These are phyloP conservation scores for Bombus haemorrhoidalis DNA, from an alignment of 1,140 invertebrate species.

Conservation along the genomic window DNA sequence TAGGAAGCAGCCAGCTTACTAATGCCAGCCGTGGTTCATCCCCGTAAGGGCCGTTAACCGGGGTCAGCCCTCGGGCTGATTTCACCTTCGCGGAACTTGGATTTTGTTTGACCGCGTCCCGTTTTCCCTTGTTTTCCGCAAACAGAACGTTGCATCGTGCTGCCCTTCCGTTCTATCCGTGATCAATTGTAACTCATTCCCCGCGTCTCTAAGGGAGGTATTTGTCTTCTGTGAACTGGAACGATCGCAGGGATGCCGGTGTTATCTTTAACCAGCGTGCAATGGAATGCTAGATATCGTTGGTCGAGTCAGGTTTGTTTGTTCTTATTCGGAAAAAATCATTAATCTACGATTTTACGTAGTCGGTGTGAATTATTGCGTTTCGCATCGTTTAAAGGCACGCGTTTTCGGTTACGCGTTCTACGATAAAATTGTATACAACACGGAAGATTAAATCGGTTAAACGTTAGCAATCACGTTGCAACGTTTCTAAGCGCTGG, in stretches of 20 bases:
- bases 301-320: background rate
- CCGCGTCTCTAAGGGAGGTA: background rate
- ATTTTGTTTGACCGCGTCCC: slow-evolving; percentile 4
- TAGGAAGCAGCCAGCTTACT: slow-evolving; percentile 67
- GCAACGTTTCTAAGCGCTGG: no score
- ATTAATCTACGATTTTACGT: background rate
- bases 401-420: no score
- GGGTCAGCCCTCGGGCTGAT: slow-evolving; percentile 15
- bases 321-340: background rate
- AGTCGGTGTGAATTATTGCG: background rate
- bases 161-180: slow-evolving; percentile 2
- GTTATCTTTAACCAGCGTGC: background rate
- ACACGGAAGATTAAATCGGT: no score
- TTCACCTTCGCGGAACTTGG: slow-evolving; percentile 38
- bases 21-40: slow-evolving; percentile 47
- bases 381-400: background rate
- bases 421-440: no score
- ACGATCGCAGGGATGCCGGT: background rate
- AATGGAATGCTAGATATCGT: background rate
- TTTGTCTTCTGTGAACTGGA: background rate
- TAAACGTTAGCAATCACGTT: no score
- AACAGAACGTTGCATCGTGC: slow-evolving; percentile 32
- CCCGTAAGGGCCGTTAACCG: slow-evolving; percentile 48
- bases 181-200: slow-evolving; percentile 27
- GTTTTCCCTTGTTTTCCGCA: slow-evolving; percentile 12